Base-by-base conservation (phyloP, 2,888 invertebrate genomes). In the Ceramica pisi region DNA sequence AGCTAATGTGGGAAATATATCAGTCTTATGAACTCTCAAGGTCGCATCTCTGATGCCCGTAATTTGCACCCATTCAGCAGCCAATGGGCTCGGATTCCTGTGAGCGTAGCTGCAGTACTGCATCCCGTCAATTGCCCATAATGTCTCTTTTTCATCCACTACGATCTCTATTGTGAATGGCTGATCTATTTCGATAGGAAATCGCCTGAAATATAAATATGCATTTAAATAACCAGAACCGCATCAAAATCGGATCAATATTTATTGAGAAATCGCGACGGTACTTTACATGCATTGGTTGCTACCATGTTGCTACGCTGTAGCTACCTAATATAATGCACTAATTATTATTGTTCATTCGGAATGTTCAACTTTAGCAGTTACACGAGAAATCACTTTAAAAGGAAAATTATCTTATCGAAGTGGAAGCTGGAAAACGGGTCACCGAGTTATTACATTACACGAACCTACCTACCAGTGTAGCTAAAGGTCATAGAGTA, bases 61-160 rank as follows among this genome's bases (percentile, higher is more conserved):
- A 69, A 96, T 94, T 53, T 97, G 97, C 64, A 97, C 90, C 91
- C 97, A 95, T 46, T 81, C 81, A 0, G 93, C 95, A 1, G 72
- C 76, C 21, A 93, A 78, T 0, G 92, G 89, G 65, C 89, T 91
- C 1, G 95, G 96, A 60, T 75, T 89, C 3, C 97, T 96, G 89
- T 98, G 98, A 7, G 93, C 88, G 89, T 96, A 98, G 56, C 96
- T 96, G 88, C 98, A 97, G 90, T 97, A 97, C 88, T 98, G 98
- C 80, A 96, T 96, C 0, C 98, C 98, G 90, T 98, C 97, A 31
- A 98, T 95, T 1, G 98, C 97, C 85, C 98, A 97, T 93, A 97
- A 90, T 50, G 97, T 97, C 82, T 97, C 97, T 31, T 94, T 93
- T 41, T 97, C 96, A 50, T 97, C 97, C 0, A 97, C 92, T 21